phyloP scores from a whole-genome alignment of 2,888 invertebrate genomes.

The Torymus aiolomorphi region DNA sequence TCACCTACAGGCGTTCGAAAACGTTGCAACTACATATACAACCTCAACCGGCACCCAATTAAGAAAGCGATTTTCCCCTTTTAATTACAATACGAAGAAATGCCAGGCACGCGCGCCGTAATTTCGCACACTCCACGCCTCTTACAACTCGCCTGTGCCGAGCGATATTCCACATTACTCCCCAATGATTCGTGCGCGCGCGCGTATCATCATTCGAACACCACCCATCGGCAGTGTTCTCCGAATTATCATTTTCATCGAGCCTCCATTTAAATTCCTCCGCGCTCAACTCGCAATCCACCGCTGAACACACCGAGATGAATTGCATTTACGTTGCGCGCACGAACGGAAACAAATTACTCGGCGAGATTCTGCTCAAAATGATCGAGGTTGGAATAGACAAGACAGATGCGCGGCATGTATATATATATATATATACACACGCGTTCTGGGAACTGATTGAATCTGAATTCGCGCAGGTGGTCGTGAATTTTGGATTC shows the following conservation, averaged over 20 bases:
- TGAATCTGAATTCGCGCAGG: no score
- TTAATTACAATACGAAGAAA: constrained; percentile 19
- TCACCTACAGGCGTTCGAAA: no score
- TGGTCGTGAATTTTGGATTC: no score
- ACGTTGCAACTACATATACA: no score
- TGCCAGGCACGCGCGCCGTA: not conserved
- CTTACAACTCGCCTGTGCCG: not conserved
- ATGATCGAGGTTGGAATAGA: no score
- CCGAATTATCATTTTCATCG: constrained; percentile 33
- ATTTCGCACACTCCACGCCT: constrained; percentile 9
- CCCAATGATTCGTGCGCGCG: not conserved
- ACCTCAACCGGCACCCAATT: no score
- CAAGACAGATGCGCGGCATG: no score
- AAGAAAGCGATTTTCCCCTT: not conserved
- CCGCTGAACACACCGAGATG: not conserved
- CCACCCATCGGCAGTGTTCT: not conserved
- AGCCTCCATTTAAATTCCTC: not conserved
- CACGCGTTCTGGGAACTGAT: no score
- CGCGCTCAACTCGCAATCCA: not conserved
- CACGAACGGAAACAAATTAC: constrained; percentile 5
- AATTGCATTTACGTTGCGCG: no score
- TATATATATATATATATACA: no score
- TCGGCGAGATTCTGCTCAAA: not conserved
- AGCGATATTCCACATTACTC: constrained; percentile 2
- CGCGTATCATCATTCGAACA: not conserved